Percentiles rank a stretch among this genome's conserved stretches.
These are phyloP conservation scores for Saccostrea cuccullata DNA, from an alignment of 1,140 invertebrate species.

Conservation along the genomic window DNA sequence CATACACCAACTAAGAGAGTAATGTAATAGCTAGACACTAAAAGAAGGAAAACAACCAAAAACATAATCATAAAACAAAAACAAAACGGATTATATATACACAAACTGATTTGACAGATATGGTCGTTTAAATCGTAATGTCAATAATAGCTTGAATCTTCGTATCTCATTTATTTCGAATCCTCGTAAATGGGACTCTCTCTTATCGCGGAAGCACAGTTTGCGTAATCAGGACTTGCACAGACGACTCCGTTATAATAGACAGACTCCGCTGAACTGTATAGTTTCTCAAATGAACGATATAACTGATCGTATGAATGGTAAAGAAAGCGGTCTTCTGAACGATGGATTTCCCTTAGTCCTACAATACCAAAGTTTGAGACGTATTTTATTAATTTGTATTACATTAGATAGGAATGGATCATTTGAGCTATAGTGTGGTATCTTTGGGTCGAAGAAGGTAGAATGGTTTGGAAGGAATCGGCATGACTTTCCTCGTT, in stretches of 20 bases:
- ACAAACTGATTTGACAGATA: too few relatives aligned
- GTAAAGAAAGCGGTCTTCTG: constrained; percentile 12
- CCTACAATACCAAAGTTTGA: not conserved
- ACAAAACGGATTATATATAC: too few relatives aligned
- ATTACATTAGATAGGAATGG: not conserved
- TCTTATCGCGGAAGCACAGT: not conserved
- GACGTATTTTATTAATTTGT: not conserved
- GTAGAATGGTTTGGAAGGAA: not conserved
- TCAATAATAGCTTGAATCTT: too few relatives aligned
- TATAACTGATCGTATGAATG: constrained; percentile 17
- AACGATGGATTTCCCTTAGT: constrained; percentile 10
- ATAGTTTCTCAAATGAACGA: constrained; percentile 14
- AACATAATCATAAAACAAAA: too few relatives aligned
- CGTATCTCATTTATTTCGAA: too few relatives aligned
- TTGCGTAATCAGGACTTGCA: not conserved
- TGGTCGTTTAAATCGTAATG: too few relatives aligned
- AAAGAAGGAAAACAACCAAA: too few relatives aligned
- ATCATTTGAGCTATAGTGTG: not conserved
- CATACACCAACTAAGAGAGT: too few relatives aligned
- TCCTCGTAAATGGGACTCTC: not conserved
- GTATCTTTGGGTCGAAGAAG: not conserved
- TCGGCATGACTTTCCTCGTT: not conserved
- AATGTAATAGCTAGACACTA: too few relatives aligned
- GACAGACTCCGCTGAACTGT: not conserved
- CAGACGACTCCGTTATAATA: not conserved